Conservation (phyloP, 2,797 vertebrate genomes). For the Sphaeramia orbicularis region DNA sequence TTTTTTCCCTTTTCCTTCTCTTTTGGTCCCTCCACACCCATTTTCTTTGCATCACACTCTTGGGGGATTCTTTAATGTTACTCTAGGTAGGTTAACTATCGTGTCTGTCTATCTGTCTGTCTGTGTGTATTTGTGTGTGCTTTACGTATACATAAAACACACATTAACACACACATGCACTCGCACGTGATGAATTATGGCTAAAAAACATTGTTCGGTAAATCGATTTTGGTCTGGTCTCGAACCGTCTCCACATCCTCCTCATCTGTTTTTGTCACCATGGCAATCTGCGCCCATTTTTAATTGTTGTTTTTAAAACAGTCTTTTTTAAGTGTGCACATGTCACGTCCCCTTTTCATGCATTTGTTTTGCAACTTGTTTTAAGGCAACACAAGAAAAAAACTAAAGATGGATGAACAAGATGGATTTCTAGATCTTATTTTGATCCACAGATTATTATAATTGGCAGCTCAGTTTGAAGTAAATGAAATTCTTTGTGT, state of each 20-base stretch:
- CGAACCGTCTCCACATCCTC: slow-evolving; percentile 44
- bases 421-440: slow-evolving; percentile 11
- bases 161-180: slow-evolving; percentile 85
- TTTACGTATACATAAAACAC: slow-evolving; percentile 87
- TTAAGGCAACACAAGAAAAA: slow-evolving; percentile 24
- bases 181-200: slow-evolving; percentile 72
- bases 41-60: slow-evolving; percentile 85
- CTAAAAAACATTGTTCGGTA: slow-evolving; percentile 54
- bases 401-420: slow-evolving; percentile 22
- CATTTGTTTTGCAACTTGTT: slow-evolving; percentile 42
- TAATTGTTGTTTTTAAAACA: slow-evolving; percentile 62
- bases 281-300: slow-evolving; percentile 66
- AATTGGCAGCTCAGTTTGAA: slow-evolving; percentile 19
- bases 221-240: slow-evolving; percentile 62
- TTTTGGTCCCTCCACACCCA: slow-evolving; percentile 82
- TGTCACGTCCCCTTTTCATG: slow-evolving; percentile 10
- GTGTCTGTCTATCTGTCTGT: slow-evolving; percentile 88
- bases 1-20: slow-evolving; percentile 74
- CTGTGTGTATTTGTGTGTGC: slow-evolving; percentile 87
- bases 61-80: slow-evolving; percentile 87
- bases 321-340: slow-evolving; percentile 24
- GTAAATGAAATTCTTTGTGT: slow-evolving; percentile 9
- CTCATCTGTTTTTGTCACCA: slow-evolving; percentile 53
- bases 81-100: slow-evolving; percentile 89
- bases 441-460: background rate